These are phyloP conservation scores for Timandra comae DNA, from an alignment of 2,888 invertebrate genomes.

Conservation along the genomic window DNA sequence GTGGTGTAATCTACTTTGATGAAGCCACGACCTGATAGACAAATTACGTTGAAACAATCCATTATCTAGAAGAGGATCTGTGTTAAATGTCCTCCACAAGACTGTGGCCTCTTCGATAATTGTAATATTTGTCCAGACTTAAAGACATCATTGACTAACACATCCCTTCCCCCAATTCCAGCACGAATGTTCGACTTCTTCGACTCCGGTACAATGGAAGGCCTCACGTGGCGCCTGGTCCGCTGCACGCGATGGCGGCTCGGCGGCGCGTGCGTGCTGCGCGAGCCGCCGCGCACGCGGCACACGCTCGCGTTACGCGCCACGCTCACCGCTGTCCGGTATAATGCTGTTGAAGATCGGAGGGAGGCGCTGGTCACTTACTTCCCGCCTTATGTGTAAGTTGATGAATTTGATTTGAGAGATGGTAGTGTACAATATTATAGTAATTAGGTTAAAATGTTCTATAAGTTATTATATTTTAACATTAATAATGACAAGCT, in stretches of 20 bases:
- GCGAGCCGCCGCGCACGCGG: constrained; percentile 40
- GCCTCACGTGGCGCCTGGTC: constrained; percentile 87
- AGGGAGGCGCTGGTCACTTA: constrained; percentile 87
- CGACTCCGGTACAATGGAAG: constrained; percentile 95
- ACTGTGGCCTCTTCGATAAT: too few species aligned
- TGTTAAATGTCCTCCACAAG: too few species aligned
- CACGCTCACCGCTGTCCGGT: constrained; percentile 46
- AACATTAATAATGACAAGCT: too few species aligned
- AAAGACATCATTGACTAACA: too few species aligned
- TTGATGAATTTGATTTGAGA: background rate
- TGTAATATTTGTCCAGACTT: too few species aligned
- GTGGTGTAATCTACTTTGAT: too few species aligned
- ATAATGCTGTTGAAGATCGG: constrained; percentile 70
- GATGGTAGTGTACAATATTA: too few species aligned
- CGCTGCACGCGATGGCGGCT: constrained; percentile 78
- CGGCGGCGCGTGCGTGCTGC: constrained; percentile 68
- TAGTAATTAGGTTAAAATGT: too few species aligned
- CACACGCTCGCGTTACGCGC: constrained; percentile 83
- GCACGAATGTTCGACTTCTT: constrained; percentile 96
- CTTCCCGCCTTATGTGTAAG: constrained; percentile 92
- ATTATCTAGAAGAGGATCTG: too few species aligned
- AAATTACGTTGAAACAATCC: too few species aligned
- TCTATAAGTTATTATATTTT: constrained; percentile 5
- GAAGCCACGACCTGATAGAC: too few species aligned
- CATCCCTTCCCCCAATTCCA: constrained; percentile 59